Evolutionary conservation across 1,140 invertebrate species (phyloP), one percentile per base, ranked within the genome.

Genomic region (Chionoecetes opilio): DNA sequence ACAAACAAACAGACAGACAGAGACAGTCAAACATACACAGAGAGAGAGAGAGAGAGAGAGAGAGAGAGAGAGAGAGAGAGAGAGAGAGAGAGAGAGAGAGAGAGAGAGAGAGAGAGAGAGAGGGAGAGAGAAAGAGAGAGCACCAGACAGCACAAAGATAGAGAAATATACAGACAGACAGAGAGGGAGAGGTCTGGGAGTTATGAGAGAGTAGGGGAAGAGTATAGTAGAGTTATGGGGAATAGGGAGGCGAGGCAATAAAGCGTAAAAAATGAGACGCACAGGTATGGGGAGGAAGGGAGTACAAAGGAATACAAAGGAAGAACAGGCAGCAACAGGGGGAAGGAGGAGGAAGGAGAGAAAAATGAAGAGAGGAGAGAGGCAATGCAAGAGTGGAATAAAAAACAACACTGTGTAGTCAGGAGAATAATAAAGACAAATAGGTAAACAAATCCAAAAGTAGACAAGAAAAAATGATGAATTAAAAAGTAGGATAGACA

Each of bases 201-300:
- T n/a, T n/a, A n/a, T n/a, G n/a, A 11, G 46, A 17, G 21, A 53
- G 41, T 6, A 46, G 41, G 41, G 41, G 41, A 46, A 46, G 41
- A 46, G 14, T 5, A 46, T 75, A 0, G 63, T 26, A 75, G 63
- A 75, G 63, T 75, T 75, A 75, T 75, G 63, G 63, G 63, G 63
- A 75, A 75, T 75, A n/a, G 63, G 63, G 63, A 75, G 63, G 63
- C n/a, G 63, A 75, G 63, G 63, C 63, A 75, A 26, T 75, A 75
- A 75, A 11, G 63, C n/a, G 63, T 75, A 26, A 75, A 75, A 26
- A 26, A 75, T 75, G 63, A 26, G n/a, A 26, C 21, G 63, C 63
- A n/a, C 63, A 75, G 63, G 63, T 75, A 75, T 75, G n/a, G 63
- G 63, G 21, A 75, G 63, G 63, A n/a, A n/a, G 26, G 63, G 21